These are phyloP conservation scores for Oenanthe oenanthe DNA, from an alignment of 2,113 vertebrate genomes.

Conservation along the genomic window DNA sequence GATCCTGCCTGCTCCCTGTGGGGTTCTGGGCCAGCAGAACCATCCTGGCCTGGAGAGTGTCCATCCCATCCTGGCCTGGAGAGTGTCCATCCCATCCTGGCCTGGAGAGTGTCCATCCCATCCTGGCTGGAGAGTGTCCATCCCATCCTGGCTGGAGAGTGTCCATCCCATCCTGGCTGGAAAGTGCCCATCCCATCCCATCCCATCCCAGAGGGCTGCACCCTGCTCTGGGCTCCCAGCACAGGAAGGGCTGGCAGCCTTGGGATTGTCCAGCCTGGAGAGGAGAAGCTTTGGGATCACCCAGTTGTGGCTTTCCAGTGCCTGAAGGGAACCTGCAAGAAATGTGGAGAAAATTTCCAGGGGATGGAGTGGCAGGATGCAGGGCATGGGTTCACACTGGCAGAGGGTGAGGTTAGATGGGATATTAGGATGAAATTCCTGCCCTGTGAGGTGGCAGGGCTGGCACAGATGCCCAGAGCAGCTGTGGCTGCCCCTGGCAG, in stretches of 20 bases:
- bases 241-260: too few relatives aligned
- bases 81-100: too few relatives aligned
- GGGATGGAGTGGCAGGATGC: background rate
- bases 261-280: background rate
- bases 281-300: background rate
- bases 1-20: fast-evolving
- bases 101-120: too few relatives aligned
- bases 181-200: fast-evolving
- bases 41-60: background rate
- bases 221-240: background rate
- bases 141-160: too few relatives aligned
- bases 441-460: background rate
- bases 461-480: background rate
- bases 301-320: too few relatives aligned
- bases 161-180: too few relatives aligned
- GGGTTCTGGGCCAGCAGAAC: background rate
- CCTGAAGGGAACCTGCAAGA: background rate
- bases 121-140: too few relatives aligned
- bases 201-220: background rate
- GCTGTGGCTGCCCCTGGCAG: background rate
- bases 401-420: background rate
- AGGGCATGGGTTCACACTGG: background rate
- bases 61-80: too few relatives aligned
- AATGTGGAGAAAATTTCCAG: background rate
- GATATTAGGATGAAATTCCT: background rate